phyloP scores from a whole-genome alignment of 2,797 vertebrate genomes.

The Gymnoscopelus braueri region DNA sequence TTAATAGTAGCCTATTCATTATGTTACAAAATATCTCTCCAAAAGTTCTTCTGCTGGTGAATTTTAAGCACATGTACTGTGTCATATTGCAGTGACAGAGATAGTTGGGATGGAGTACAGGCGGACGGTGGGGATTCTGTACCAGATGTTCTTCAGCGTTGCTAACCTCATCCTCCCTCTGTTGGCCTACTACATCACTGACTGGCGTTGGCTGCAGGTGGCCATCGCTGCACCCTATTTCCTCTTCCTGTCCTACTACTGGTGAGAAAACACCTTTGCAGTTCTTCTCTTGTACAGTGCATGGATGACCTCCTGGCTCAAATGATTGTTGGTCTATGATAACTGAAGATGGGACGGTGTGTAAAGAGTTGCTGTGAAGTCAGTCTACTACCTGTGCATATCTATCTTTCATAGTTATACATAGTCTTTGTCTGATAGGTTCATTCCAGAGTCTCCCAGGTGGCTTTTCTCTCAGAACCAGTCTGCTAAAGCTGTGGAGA shows the following conservation, averaged over 20 bases:
- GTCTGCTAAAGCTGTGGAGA: slow-evolving; percentile 83
- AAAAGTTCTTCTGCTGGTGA: no score
- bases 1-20: no score
- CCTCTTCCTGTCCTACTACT: slow-evolving; percentile 91
- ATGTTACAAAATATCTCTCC: no score
- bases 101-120: slow-evolving; percentile 92
- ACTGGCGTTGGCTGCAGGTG: slow-evolving; percentile 93
- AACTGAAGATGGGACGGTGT: not conserved
- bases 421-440: slow-evolving; percentile 75
- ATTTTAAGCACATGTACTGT: no score
- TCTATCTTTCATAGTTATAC: no score
- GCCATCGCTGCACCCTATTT: slow-evolving; percentile 89
- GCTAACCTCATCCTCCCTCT: slow-evolving; percentile 92
- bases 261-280: slow-evolving; percentile 77
- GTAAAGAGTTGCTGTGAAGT: not conserved
- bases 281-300: no score
- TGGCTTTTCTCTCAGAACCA: slow-evolving; percentile 94
- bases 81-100: slow-evolving; percentile 86
- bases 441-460: slow-evolving; percentile 93
- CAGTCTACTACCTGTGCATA: no score
- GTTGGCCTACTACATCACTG: slow-evolving; percentile 89
- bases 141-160: slow-evolving; percentile 94
- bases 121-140: slow-evolving; percentile 88
- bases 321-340: not conserved
- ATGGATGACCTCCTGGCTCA: not conserved